Base-by-base conservation (phyloP, 2,797 vertebrate genomes). In the Smutsia gigantea region DNA sequence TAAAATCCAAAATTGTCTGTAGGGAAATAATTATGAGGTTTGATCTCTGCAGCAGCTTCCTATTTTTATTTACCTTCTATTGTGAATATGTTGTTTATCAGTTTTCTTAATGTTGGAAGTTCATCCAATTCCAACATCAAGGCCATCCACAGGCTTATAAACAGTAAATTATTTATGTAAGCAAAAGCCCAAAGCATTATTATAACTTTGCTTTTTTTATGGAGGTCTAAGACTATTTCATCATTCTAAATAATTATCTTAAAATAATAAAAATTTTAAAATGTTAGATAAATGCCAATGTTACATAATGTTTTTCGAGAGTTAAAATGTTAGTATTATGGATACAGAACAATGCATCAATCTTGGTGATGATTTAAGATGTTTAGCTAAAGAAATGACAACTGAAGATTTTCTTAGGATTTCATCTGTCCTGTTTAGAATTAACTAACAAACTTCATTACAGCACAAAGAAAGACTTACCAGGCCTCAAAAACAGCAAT, bases 1-100 rank as follows among this genome's bases (percentile, higher is more conserved):
- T 29, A 18, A 64, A 87, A 93, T 68, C n/a, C 12, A 84, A 94
- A 92, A 84, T 29, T 71, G 14, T 42, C 64, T 77, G 13, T 42
- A 15, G 66, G 46, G 21, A 87, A 92, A 93, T 90, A 94, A 93
- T 93, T 83, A 92, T 42, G 37, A 83, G 46, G 77, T 87, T 81
- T 94, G 34, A 87, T 82, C 64, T 92, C 82, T 92, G 6, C 37
- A 84, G 49, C 46, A 69, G 39, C 7, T 25, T 93, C 86, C 51
- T 55, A 64, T 63, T 82, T 92, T 92, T 55, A 77, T 87, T 95
- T 93, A 82, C 69, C 31, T 64, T 84, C 53, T 69, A 25, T 51
- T 81, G 11, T 90, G 27, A 53, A n/a, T 64, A 64, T n/a, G 5
- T 39, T 61, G 39, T 57, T 0, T 39, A 46, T 63, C 37, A 61